These are phyloP conservation scores for Neotoxoptera formosana DNA, from an alignment of 1,140 invertebrate genomes.

Conservation along the genomic window DNA sequence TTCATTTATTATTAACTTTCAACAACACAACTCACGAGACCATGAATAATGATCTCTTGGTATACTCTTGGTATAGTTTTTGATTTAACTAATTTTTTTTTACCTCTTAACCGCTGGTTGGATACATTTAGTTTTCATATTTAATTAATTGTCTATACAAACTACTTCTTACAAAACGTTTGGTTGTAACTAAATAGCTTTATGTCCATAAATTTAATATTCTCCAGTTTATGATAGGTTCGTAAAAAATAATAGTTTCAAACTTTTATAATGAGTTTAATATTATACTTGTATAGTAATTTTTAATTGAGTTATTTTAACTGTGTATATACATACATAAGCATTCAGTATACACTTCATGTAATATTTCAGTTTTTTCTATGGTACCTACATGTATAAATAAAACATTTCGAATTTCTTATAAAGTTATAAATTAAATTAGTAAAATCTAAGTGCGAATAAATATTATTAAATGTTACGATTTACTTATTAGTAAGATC, in stretches of 20 bases:
- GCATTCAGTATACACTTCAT: not conserved
- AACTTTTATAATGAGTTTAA: not conserved
- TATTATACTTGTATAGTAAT: not conserved
- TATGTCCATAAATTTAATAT: not conserved
- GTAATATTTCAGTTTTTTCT: not conserved
- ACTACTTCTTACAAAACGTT: not conserved
- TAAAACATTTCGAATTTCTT: not conserved
- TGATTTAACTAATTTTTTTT: not conserved
- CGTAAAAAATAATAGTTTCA: not conserved
- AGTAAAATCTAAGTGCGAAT: not conserved
- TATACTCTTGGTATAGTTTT: not conserved
- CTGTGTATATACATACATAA: not conserved
- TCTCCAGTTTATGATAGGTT: not conserved
- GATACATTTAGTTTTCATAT: not conserved
- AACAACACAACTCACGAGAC: not conserved
- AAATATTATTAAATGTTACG: not conserved
- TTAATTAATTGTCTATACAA: not conserved
- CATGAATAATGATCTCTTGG: not conserved
- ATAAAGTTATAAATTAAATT: not conserved
- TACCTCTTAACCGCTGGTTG: not conserved
- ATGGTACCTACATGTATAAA: not conserved
- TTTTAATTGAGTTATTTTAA: not conserved
- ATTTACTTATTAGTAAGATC: not conserved
- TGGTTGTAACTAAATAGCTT: not conserved
- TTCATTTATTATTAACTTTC: not conserved